Conservation (phyloP, 2,888 invertebrate species). For the Watsonalla binaria region DNA sequence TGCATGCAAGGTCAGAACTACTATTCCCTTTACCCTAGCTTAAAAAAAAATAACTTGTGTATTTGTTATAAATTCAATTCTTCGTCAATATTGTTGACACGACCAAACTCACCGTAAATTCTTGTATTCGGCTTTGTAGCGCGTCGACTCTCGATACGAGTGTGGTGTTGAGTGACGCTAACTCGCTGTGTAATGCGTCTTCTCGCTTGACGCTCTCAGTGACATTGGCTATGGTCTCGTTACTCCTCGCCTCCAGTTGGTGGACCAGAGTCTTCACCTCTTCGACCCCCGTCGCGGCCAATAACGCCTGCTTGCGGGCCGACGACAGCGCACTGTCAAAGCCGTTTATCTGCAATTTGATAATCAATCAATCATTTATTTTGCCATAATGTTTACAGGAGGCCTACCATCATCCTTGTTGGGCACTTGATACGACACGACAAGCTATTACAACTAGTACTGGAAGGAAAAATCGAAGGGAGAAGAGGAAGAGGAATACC, state of each 20-base stretch:
- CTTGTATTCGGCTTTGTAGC: conserved; percentile 52
- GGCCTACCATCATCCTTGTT: too few relatives aligned
- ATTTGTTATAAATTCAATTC: too few relatives aligned
- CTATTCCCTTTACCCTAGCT: too few relatives aligned
- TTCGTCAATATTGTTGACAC: too few relatives aligned
- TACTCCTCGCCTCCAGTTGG: conserved; percentile 52
- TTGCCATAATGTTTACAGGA: too few relatives aligned
- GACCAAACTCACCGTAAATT: conserved; percentile 55
- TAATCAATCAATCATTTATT: too few relatives aligned
- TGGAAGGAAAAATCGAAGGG: too few relatives aligned
- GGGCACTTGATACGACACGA: too few relatives aligned
- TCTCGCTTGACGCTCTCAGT: conserved; percentile 41
- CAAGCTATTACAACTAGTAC: too few relatives aligned
- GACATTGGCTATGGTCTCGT: conserved; percentile 62
- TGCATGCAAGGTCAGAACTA: too few relatives aligned
- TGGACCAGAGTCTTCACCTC: conserved; percentile 53
- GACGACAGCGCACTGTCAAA: conserved; percentile 60
- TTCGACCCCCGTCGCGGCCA: conserved; percentile 60
- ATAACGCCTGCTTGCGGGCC: conserved; percentile 60
- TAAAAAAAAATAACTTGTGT: too few relatives aligned
- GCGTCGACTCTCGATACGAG: conserved; percentile 47
- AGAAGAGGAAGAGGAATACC: too few relatives aligned
- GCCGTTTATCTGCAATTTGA: conserved; percentile 64
- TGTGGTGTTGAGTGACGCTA: conserved; percentile 49
- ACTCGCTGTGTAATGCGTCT: conserved; percentile 43